These are phyloP conservation scores for Bombus fervidus DNA, from an alignment of 1,140 invertebrate species.

Conservation along the genomic window DNA sequence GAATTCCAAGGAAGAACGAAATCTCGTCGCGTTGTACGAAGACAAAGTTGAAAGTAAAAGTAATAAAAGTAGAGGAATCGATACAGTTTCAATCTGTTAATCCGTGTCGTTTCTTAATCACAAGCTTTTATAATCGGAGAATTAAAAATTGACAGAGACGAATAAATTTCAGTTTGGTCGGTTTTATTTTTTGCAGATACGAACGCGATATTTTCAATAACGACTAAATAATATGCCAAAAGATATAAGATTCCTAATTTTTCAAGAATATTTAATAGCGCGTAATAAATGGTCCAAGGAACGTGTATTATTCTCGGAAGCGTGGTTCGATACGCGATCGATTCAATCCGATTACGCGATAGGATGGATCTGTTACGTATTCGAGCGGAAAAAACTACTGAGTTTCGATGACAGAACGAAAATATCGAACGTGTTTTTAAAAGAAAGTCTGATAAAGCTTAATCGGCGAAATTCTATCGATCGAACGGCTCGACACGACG, in stretches of 20 bases:
- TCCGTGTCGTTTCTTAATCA: too few relatives aligned
- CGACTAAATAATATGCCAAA: too few relatives aligned
- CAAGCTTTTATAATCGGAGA: too few relatives aligned
- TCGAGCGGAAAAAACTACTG: neutral
- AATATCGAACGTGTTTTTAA: constrained; percentile 2
- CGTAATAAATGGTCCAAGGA: neutral
- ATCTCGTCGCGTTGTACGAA: too few relatives aligned
- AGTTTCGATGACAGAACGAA: neutral
- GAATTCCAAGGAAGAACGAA: neutral
- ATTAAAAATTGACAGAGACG: neutral
- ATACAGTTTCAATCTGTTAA: neutral
- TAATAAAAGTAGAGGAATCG: too few relatives aligned
- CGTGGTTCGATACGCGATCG: neutral
- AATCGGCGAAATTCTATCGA: constrained; percentile 4
- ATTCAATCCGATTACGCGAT: neutral
- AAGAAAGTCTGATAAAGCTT: constrained; percentile 1
- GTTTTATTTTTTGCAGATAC: neutral
- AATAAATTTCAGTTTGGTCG: neutral
- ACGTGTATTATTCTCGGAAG: neutral
- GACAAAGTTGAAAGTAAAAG: too few relatives aligned
- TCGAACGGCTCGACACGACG: neutral
- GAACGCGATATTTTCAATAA: neutral
- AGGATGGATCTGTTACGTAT: neutral
- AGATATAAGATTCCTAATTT: neutral
- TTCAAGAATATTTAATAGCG: neutral